A percentile compares a stretch with the other conserved stretches of the same genome.
These are phyloP conservation scores for Ricordea florida DNA, from an alignment of 92 coral and sea anemone genomes.

Conservation along the genomic window DNA sequence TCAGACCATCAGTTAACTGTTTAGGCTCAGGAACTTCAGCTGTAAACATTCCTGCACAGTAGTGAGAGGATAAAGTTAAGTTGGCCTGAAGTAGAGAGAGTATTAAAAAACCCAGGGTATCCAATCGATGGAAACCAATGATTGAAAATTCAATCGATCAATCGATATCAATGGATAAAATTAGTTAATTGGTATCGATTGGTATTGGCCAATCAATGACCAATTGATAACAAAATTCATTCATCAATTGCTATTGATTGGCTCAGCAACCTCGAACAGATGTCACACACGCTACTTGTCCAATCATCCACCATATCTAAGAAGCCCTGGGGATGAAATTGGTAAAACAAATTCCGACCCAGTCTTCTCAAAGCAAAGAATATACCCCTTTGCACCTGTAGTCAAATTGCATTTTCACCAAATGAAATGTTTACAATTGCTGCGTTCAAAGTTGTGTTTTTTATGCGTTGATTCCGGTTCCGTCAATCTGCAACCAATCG, in stretches of 20 bases:
- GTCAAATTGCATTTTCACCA: slow-evolving; percentile 4
- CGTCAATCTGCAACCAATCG: too few relatives aligned
- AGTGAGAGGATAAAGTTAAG: background rate
- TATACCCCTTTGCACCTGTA: slow-evolving; percentile 2
- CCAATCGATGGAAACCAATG: too few relatives aligned
- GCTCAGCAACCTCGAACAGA: background rate
- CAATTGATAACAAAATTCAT: background rate
- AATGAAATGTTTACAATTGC: too few relatives aligned
- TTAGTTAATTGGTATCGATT: slow-evolving; percentile 3
- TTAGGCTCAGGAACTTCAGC: slow-evolving; percentile 34
- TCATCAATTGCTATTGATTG: background rate
- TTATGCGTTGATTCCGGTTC: too few relatives aligned
- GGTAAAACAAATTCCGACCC: background rate
- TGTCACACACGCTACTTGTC: background rate
- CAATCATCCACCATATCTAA: background rate
- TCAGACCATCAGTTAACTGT: slow-evolving; percentile 34
- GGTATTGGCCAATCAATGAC: background rate
- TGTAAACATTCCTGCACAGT: slow-evolving; percentile 14
- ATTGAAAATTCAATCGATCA: too few relatives aligned
- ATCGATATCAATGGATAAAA: background rate
- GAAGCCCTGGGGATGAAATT: slow-evolving; percentile 9
- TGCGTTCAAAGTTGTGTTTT: too few relatives aligned
- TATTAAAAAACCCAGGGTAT: background rate
- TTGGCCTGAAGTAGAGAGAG: background rate
- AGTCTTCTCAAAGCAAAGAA: slow-evolving; percentile 1